Percentiles rank a stretch among this genome's conserved stretches.
Evolutionary conservation across 2,113 vertebrate species (phyloP).

Genomic region (Saguinus midas): DNA sequence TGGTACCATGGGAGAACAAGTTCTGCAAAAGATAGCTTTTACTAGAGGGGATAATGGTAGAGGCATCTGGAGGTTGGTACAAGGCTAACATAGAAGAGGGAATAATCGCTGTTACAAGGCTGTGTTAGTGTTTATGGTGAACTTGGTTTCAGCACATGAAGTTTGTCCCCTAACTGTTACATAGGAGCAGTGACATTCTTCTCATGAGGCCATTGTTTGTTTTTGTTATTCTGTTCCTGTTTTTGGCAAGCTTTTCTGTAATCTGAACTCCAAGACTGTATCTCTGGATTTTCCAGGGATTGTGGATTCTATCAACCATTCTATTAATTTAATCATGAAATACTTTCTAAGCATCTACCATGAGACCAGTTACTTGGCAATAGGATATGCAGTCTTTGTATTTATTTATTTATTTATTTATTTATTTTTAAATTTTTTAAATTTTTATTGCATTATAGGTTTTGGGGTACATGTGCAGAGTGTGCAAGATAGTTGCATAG

Average conservation of each 20-base stretch:
- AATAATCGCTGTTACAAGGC: background rate
- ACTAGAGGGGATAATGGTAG: background rate
- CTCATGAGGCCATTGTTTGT: background rate
- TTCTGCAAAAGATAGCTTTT: background rate
- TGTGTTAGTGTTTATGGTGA: background rate
- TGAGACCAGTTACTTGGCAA: background rate
- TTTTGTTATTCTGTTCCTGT: background rate
- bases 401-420: background rate
- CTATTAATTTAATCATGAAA: background rate
- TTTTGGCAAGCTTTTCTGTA: background rate
- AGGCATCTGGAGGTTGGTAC: fast-evolving
- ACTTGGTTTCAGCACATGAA: background rate
- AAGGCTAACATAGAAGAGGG: no score
- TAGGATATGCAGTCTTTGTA: background rate
- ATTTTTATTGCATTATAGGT: no score
- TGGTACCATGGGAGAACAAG: background rate
- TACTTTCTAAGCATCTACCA: background rate
- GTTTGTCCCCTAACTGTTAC: background rate
- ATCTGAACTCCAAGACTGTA: background rate
- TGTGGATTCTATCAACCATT: background rate
- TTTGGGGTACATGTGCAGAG: no score
- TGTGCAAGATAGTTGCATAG: no score
- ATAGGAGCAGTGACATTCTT: background rate
- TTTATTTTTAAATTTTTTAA: background rate
- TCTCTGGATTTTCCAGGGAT: background rate